Base-by-base conservation (phyloP, 2,888 invertebrate species). In the Zaprionus lineosus region DNA sequence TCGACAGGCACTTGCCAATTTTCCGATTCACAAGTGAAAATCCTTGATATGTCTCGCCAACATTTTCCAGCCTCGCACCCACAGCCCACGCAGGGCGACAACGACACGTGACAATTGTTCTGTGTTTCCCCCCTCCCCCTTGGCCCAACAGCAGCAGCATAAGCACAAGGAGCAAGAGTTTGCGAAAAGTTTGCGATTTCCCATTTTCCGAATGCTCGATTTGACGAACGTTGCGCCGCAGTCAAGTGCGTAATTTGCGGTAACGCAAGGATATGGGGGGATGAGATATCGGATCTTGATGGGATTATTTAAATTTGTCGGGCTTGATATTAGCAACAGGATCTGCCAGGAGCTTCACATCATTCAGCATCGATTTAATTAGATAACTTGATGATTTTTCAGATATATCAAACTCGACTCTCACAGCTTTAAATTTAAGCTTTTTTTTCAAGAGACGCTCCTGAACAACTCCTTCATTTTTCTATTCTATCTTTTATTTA, bases 161-260 rank as follows among this genome's bases (percentile, higher is more conserved):
- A 14, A 15, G 5, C 33, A 12, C n/a, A n/a, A n/a, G n/a, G 5
- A 19, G 19, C 5, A 3, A 5, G 5, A 19, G 19, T 19, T 64
- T 47, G 71, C 60, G 61, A 70, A 65, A 70, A 65, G 40, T 65
- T 63, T 46, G 62, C 64, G 50, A 72, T 83, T 83, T 83, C 41
- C 83, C 68, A 53, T 60, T 56, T 65, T 48, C 60, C 59, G 31
- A 37, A 44, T 59, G 67, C 65, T 52, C 56, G 71, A 72, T 58
- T 62, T 65, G 47, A 56, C 41, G 62, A 55, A 61, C 58, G 47
- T 28, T 63, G 52, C 55, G 41, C 58, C 26, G 58, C 71, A 86
- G 82, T 86, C 82, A 82, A 81, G 82, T 83, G 75, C 62, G 70
- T 84, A 84, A 82, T 82, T 84, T 74, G 86, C 46, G 78, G 84